Percentiles rank a stretch among this genome's conserved stretches.
Evolutionary conservation across 2,113 vertebrate genomes (phyloP).

Genomic region (Sander lucioperca): DNA sequence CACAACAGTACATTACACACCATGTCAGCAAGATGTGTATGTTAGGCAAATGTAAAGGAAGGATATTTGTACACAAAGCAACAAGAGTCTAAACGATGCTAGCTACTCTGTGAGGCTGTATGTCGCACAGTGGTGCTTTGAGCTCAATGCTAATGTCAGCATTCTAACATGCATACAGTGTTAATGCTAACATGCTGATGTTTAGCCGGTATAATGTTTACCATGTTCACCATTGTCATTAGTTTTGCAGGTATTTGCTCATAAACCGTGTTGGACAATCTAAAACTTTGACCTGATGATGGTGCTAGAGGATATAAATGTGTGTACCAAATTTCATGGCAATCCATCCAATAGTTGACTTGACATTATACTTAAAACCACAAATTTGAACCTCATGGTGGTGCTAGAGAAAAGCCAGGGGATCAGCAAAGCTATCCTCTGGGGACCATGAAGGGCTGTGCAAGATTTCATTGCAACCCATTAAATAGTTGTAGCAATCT

Average conservation of each 20-base stretch:
- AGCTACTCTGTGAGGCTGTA: no score
- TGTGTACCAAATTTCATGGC: background rate
- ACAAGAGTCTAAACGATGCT: background rate
- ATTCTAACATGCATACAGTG: background rate
- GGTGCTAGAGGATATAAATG: background rate
- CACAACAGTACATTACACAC: background rate
- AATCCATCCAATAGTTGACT: background rate
- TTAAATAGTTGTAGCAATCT: background rate
- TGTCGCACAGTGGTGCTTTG: background rate
- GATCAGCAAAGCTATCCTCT: background rate
- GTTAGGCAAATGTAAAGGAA: background rate
- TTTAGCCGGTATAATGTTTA: background rate
- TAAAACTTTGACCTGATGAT: background rate
- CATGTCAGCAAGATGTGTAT: background rate
- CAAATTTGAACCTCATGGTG: background rate
- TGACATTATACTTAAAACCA: background rate
- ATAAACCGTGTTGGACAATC: background rate
- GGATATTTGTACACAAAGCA: background rate
- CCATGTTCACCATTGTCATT: background rate
- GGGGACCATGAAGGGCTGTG: background rate
- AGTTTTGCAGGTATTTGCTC: background rate
- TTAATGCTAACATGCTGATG: background rate
- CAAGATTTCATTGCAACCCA: background rate
- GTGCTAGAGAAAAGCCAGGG: background rate
- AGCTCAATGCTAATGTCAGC: background rate